Evolutionary conservation across 2,113 vertebrate genomes (phyloP), one percentile per base, ranked within the genome.

Genomic region (Elaphurus davidianus): DNA sequence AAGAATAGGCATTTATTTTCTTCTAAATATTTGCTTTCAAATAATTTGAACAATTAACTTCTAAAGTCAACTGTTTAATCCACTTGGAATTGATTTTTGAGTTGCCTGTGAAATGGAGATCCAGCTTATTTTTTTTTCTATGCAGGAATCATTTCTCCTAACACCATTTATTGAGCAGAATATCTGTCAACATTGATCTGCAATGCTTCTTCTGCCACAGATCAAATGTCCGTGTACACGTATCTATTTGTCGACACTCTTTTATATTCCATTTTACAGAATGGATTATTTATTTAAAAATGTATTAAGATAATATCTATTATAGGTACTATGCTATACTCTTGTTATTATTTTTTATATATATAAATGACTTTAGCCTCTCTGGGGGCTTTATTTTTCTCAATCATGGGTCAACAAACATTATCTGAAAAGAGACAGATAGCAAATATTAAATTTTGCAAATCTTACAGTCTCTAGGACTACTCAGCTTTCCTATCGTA

Each of bases 141-240:
- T 7, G 33, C 4, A 30, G 40, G 12, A 47, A 45, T 50, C 25
- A 16, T 40, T 59, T 59, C 25, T 59, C 25, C 25, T 25, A 25
- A 50, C 12, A 40, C 7, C 30, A 33, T 7, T 30, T 23, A 30
- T 5, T 57, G 40, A 57, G 30, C 21, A 6, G 50, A 47, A 7
- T 36, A 16, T 36, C 12, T 30, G 30, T 23, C 36, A 50, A 11
- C 8, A 17, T 14, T 14, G 55, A 33, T 40, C 55, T 62, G n/a
- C 27, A 13, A 17, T 19, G n/a, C 9, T 36, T 7, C 28, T 13
- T 62, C 45, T n/a, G 45, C 6, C 47, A 47, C 0, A 1, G 7
- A 0, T 30, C 52, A 40, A 1, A 12, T 57, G 25, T 59, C 33
- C 17, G 0, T 5, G 7, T 17, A 1, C 27, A 16, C 2, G 6